phyloP scores from a whole-genome alignment of 1,140 invertebrate species.

The Nixonia krombeini region DNA sequence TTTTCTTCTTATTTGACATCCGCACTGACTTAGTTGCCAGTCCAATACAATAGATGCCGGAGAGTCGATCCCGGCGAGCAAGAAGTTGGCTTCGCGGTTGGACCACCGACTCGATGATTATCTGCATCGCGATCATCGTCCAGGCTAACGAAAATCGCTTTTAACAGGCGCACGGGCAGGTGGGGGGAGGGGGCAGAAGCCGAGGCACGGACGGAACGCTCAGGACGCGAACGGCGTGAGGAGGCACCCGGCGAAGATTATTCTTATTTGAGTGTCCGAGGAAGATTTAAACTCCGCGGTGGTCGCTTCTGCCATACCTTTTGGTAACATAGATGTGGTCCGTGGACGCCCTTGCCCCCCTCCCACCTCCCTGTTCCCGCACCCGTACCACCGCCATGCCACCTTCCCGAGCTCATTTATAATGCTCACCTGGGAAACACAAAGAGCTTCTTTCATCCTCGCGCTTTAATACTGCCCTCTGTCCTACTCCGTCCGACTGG shows the following conservation, averaged over 20 bases:
- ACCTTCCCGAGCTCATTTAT: constrained; percentile 64
- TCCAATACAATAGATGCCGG: no score
- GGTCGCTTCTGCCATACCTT: constrained; percentile 58
- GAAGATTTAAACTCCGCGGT: constrained; percentile 55
- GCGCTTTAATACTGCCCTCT: constrained; percentile 41
- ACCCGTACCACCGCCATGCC: no score
- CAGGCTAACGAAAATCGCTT: constrained; percentile 31
- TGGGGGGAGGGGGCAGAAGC: neutral
- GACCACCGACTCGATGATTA: no score
- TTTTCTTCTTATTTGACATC: no score
- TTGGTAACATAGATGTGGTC: constrained; percentile 67
- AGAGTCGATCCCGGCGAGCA: no score
- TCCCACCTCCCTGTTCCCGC: constrained; percentile 10
- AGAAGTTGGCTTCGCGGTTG: no score
- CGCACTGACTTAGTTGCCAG: no score
- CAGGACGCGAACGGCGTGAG: constrained; percentile 29
- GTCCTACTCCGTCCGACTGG: constrained; percentile 6
- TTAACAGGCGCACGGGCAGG: constrained; percentile 7
- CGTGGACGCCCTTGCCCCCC: constrained; percentile 28
- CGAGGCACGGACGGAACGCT: constrained; percentile 1
- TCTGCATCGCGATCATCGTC: no score
- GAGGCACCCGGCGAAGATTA: constrained; percentile 37
- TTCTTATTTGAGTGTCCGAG: constrained; percentile 46
- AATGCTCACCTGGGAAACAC: constrained; percentile 68
- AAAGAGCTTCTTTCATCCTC: constrained; percentile 61